Evolutionary conservation across 2,888 invertebrate genomes (phyloP).

Genomic region (Oscheius sp.): DNA sequence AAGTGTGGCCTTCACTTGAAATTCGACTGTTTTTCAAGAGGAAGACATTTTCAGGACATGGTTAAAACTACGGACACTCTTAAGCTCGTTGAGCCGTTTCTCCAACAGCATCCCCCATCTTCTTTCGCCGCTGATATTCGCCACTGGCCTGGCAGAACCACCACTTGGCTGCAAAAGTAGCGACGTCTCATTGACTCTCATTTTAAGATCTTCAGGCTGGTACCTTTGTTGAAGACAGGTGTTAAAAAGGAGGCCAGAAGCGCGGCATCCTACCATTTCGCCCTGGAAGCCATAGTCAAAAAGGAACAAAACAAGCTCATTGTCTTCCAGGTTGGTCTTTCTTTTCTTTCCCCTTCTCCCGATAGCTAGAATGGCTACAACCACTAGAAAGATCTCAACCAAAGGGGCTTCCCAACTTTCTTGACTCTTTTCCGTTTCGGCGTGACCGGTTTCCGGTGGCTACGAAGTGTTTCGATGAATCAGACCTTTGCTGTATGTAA

Average conservation of each 20-base stretch:
- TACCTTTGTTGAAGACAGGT: constrained; percentile 92
- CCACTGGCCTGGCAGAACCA: constrained; percentile 77
- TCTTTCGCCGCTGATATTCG: constrained; percentile 83
- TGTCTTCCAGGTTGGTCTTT: constrained; percentile 64
- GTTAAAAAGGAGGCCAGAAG: constrained; percentile 91
- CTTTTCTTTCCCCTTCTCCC: neutral
- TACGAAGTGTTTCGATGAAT: constrained; percentile 25
- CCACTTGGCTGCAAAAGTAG: constrained; percentile 68
- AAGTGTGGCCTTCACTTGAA: constrained; percentile 76
- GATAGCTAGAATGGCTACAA: neutral
- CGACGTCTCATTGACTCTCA: neutral
- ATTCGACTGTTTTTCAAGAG: neutral
- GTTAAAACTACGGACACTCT: constrained; percentile 97
- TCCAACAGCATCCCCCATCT: constrained; percentile 91
- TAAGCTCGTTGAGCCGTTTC: constrained; percentile 94
- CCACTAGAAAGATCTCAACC: constrained; percentile 21
- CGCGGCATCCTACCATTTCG: constrained; percentile 95
- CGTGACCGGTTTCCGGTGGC: constrained; percentile 29
- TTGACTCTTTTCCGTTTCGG: constrained; percentile 11
- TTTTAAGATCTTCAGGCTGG: constrained; percentile 76
- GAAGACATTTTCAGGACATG: constrained; percentile 81
- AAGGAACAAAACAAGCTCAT: constrained; percentile 77
- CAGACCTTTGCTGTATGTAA: constrained; percentile 6
- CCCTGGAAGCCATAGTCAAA: constrained; percentile 98
- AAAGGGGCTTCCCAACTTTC: neutral